Evolutionary conservation across 1,140 invertebrate genomes (phyloP).

Genomic region (Aphis craccivora): DNA sequence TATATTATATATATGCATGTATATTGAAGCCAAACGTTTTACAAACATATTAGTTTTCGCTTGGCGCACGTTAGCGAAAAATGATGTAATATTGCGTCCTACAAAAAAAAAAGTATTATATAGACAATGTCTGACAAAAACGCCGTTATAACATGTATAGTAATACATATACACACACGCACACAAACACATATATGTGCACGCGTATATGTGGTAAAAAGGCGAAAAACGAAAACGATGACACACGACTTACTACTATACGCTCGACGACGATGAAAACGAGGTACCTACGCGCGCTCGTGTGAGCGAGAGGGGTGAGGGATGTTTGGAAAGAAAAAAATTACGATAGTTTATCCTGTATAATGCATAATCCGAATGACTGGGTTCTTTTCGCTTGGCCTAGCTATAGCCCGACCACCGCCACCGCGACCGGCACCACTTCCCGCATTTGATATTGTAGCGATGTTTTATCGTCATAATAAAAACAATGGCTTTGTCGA

Average conservation of each 20-base stretch:
- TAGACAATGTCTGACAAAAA: neutral
- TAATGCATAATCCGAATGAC: constrained; percentile 43
- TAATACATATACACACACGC: neutral
- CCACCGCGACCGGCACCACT: neutral
- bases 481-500: constrained; percentile 38
- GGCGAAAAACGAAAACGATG: constrained; percentile 5
- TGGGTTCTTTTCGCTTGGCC: constrained; percentile 28
- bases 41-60: constrained; percentile 9
- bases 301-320: no score
- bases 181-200: neutral
- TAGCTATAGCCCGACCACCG: neutral
- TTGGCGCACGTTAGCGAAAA: neutral
- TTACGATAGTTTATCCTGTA: constrained; percentile 36
- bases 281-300: neutral
- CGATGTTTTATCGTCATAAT: constrained; percentile 51
- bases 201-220: neutral
- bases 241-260: neutral
- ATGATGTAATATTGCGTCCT: neutral
- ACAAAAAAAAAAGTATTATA: neutral
- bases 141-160: neutral
- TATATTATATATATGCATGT: neutral
- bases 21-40: neutral
- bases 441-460: neutral
- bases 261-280: neutral
- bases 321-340: neutral